Base-by-base conservation (phyloP, 2,888 invertebrate species). In the Drosophila quasianomalipes region DNA sequence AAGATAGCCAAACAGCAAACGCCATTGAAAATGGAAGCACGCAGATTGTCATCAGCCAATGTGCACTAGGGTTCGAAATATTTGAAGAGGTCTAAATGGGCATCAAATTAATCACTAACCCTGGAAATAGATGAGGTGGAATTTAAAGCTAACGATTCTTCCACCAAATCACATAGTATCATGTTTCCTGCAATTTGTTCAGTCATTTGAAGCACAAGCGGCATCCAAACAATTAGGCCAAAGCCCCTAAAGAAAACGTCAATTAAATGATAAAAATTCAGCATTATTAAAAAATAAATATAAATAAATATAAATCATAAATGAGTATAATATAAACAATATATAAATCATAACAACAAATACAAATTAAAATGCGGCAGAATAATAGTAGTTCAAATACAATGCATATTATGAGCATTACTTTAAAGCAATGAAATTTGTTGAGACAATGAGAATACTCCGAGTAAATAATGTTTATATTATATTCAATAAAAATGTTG, bases 191-290 rank as follows among this genome's bases (percentile, higher is more conserved):
- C 4, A 9, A n/a, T 1, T 0, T 60, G 33, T 9, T 35, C 3
- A 19, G 65, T 3, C 33, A 52, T 51, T 47, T 65, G 54, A 0
- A 79, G 2, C 5, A 70, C 33, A 0, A 57, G 64, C 5, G 80
- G 73, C 65, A 73, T 30, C 79, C 79, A 79, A 19, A 80, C 31
- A 2, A 51, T 41, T 3, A 79, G 19, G 1, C 70, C 68, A 39
- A 63, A 63, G 1, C 76, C 73, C 0, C 80, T 79, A 37, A 31
- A n/a, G 19, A n/a, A 22, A 54, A 2, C n/a, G 3, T 3, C 0
- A 14, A 22, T 10, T 4, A n/a, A 41, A 44, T 44, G 19, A 4
- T 0, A 1, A 28, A n/a, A 39, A 16, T 19, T 22, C 7, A 22
- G 14, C 12, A 3, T n/a, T 19, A 14, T 54, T n/a, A 33, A 16